phyloP scores from a whole-genome alignment of 2,797 vertebrate genomes.

The Pelochelys cantorii region DNA sequence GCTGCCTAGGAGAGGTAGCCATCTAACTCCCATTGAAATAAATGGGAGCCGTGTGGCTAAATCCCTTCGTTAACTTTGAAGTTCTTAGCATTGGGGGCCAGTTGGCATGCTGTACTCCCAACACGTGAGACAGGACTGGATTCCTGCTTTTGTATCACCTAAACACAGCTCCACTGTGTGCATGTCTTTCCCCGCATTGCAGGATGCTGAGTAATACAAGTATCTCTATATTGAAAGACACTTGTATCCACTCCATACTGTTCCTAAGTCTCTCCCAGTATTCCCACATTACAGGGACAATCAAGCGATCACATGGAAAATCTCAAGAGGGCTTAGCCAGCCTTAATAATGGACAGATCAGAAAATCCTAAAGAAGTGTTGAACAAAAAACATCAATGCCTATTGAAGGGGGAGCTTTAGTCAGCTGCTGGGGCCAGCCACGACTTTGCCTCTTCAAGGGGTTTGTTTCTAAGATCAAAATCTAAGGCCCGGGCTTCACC shows the following conservation, averaged over 20 bases:
- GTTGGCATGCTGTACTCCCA: background rate
- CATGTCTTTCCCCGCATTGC: background rate
- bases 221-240: background rate
- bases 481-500: fast-evolving
- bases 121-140: background rate
- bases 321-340: background rate
- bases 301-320: background rate
- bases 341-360: background rate
- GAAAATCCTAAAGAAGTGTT: background rate
- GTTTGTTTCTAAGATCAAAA: background rate
- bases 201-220: background rate
- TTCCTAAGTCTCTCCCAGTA: background rate
- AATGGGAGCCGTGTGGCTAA: background rate
- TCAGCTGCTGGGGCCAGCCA: background rate
- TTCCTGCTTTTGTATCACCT: background rate
- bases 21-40: background rate
- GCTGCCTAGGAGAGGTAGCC: background rate
- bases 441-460: background rate
- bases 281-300: background rate
- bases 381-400: background rate
- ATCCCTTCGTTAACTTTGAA: background rate
- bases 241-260: background rate
- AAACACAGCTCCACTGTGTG: fast-evolving
- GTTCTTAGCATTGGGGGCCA: background rate
- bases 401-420: background rate